Conservation (phyloP, 2,888 invertebrate genomes). For the Amiota minor region DNA sequence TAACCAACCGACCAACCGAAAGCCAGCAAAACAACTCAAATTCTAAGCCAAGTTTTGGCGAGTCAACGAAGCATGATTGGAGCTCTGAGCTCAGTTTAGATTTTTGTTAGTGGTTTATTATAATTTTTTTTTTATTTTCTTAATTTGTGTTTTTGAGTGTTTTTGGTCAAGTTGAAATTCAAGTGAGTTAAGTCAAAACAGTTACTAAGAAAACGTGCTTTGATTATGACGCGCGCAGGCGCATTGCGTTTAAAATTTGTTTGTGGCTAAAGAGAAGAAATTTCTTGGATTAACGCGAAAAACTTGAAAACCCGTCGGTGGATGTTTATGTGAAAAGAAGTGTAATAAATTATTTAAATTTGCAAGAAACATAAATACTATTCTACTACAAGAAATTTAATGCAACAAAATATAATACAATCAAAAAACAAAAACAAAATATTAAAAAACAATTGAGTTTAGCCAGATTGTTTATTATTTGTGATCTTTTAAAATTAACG, state of each 20-base stretch:
- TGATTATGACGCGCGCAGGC: conserved; percentile 59
- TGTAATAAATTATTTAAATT: no score
- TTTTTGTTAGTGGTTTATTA: background rate
- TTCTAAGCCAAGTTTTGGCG: conserved; percentile 42
- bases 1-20: conserved; percentile 47
- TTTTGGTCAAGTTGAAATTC: conserved; percentile 12
- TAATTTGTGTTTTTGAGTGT: conserved; percentile 7
- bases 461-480: no score
- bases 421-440: no score
- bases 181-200: conserved; percentile 34
- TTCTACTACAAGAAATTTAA: no score
- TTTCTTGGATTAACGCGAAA: conserved; percentile 42
- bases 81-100: background rate
- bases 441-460: no score
- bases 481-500: no score
- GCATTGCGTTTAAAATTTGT: conserved; percentile 44
- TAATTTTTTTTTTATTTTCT: background rate
- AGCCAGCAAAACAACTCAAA: conserved; percentile 53
- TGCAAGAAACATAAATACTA: no score
- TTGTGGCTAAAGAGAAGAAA: conserved; percentile 19
- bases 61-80: conserved; percentile 23
- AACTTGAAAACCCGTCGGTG: conserved; percentile 20
- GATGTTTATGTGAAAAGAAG: background rate
- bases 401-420: no score
- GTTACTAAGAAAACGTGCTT: conserved; percentile 56